Conservation (phyloP, 2,113 vertebrate genomes). For the Datnioides undecimradiatus region DNA sequence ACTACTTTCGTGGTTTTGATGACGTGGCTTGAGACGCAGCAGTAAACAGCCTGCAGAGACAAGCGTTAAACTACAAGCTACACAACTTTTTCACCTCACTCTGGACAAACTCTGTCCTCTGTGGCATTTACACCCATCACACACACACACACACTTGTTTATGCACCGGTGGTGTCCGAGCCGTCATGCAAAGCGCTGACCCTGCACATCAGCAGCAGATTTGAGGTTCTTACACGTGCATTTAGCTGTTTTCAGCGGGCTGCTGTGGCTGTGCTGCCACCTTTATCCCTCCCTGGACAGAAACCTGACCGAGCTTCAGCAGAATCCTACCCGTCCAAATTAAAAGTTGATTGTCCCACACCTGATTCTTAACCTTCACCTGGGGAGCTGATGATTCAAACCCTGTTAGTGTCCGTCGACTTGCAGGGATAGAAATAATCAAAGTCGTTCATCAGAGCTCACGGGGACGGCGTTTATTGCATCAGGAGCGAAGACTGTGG, state of each 20-base stretch:
- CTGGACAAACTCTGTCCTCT: too few species aligned
- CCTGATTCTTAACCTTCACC: not conserved
- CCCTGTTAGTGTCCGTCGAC: not conserved
- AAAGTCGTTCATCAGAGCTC: constrained; percentile 24
- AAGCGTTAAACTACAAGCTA: too few species aligned
- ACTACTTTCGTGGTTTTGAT: too few species aligned
- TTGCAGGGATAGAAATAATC: constrained; percentile 8
- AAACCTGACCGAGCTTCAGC: not conserved
- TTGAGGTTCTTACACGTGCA: not conserved
- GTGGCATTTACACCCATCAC: not conserved
- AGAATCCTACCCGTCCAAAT: not conserved
- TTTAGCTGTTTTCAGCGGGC: not conserved
- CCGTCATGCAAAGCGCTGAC: too few species aligned
- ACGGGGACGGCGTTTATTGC: not conserved
- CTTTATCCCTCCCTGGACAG: not conserved
- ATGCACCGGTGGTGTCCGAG: not conserved
- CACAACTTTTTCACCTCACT: too few species aligned
- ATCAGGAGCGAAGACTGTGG: not conserved
- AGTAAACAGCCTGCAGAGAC: too few species aligned
- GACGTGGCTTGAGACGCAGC: too few species aligned
- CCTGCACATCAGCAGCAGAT: not conserved
- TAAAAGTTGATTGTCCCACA: constrained; percentile 24
- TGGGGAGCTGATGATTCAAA: constrained; percentile 2
- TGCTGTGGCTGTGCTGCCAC: not conserved
- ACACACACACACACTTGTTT: not conserved